Evolutionary conservation across 2,888 invertebrate genomes (phyloP).

Genomic region (Chrysolina oricalcia): DNA sequence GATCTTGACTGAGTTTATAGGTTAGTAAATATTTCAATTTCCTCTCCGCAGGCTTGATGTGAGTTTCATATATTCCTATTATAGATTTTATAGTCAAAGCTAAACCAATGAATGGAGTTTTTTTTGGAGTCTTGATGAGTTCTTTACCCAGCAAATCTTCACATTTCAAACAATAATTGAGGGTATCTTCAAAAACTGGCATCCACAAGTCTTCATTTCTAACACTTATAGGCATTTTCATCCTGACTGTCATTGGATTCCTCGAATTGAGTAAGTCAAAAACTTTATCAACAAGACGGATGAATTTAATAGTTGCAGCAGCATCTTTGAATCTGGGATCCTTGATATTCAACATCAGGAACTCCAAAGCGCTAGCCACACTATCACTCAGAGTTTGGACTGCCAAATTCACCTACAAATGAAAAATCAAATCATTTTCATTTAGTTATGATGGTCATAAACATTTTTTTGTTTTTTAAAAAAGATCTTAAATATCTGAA

Average conservation of each 20-base stretch:
- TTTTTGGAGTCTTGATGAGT: constrained; percentile 29
- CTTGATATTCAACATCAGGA: constrained; percentile 26
- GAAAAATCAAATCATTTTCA: not conserved
- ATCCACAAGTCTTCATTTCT: constrained; percentile 24
- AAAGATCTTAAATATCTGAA: not conserved
- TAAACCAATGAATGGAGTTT: constrained; percentile 35
- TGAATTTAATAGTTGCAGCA: constrained; percentile 12
- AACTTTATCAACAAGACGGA: constrained; percentile 9
- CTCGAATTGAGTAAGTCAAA: constrained; percentile 33
- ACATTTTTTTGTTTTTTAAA: not conserved
- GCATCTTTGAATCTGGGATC: constrained; percentile 12
- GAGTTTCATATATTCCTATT: constrained; percentile 30
- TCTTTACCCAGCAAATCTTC: constrained; percentile 19
- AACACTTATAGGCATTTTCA: constrained; percentile 21
- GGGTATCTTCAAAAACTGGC: constrained; percentile 21
- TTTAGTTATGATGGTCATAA: not conserved
- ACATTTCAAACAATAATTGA: too few relatives aligned
- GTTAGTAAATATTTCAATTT: constrained; percentile 37
- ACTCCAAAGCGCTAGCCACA: constrained; percentile 24
- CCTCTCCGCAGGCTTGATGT: constrained; percentile 17
- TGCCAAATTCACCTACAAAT: constrained; percentile 33
- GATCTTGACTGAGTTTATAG: constrained; percentile 41
- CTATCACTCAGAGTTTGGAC: too few relatives aligned
- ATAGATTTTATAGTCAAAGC: constrained; percentile 29
- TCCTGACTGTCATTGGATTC: constrained; percentile 19